A percentile compares a stretch with the other conserved stretches of the same genome.
These are phyloP conservation scores for Drosophila bocki DNA, from an alignment of 1,140 invertebrate genomes.

Conservation along the genomic window DNA sequence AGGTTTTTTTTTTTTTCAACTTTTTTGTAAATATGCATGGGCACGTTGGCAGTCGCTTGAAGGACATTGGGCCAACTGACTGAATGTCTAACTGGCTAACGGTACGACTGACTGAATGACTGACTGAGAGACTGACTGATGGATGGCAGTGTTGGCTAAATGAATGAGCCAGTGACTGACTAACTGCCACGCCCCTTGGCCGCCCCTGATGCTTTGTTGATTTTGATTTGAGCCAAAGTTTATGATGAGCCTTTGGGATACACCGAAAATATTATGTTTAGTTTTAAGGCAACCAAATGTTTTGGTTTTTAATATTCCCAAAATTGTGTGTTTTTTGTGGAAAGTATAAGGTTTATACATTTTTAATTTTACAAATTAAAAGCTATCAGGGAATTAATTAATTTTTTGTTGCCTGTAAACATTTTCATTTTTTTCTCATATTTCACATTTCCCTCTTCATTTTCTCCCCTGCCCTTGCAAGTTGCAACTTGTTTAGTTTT, in stretches of 20 bases:
- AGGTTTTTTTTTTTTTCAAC: constrained; percentile 9
- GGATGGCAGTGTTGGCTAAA: constrained; percentile 33
- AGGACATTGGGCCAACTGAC: constrained; percentile 57
- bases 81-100: constrained; percentile 33
- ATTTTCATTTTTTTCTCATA: not conserved
- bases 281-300: too few relatives aligned
- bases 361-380: not conserved
- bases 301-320: not conserved
- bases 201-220: constrained; percentile 46
- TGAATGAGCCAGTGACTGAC: constrained; percentile 36
- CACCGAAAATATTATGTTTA: constrained; percentile 10
- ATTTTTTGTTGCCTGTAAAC: not conserved
- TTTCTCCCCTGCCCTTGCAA: not conserved
- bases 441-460: not conserved
- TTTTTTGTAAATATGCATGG: constrained; percentile 71
- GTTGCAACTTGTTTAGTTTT: constrained; percentile 30
- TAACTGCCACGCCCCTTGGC: constrained; percentile 22
- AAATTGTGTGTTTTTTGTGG: too few relatives aligned
- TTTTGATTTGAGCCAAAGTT: constrained; percentile 60
- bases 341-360: not conserved
- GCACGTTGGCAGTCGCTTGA: constrained; percentile 66
- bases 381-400: not conserved
- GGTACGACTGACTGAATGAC: not conserved
- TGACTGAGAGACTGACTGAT: constrained; percentile 18
- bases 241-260: constrained; percentile 5